These are phyloP conservation scores for Drosophila repleta DNA, from an alignment of 1,140 invertebrate species.

Conservation along the genomic window DNA sequence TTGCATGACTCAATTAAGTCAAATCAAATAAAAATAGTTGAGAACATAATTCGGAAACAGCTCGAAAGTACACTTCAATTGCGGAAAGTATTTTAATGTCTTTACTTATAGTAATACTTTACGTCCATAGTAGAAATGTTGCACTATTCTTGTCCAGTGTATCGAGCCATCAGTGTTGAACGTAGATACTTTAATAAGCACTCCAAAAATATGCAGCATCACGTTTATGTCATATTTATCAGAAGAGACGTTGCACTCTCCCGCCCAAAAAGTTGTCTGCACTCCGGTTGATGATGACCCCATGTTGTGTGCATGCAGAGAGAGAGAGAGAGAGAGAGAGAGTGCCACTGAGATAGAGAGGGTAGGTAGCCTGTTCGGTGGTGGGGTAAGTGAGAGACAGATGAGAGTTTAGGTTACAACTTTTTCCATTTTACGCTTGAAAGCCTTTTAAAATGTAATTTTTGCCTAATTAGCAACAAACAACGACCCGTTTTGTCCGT, in stretches of 20 bases:
- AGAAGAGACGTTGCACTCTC: conserved; percentile 35
- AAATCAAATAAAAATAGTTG: neutral
- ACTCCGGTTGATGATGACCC: conserved; percentile 55
- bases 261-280: conserved; percentile 64
- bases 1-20: conserved; percentile 57
- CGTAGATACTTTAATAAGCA: neutral
- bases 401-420: conserved; percentile 50
- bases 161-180: neutral
- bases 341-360: neutral
- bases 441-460: conserved; percentile 79
- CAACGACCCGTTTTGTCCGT: conserved; percentile 42
- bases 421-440: conserved; percentile 79
- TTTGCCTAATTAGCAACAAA: conserved; percentile 82
- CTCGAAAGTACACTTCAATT: no score
- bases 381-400: neutral
- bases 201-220: conserved; percentile 45
- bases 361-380: neutral
- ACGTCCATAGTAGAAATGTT: neutral
- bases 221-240: conserved; percentile 68
- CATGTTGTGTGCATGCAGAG: conserved; percentile 28
- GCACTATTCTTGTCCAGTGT: neutral
- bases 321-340: neutral
- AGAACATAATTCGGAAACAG: no score
- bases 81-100: no score
- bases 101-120: no score